A percentile compares a stretch with the other conserved stretches of the same genome.
These are phyloP conservation scores for Echiichthys vipera DNA, from an alignment of 2,797 vertebrate genomes.

Conservation along the genomic window DNA sequence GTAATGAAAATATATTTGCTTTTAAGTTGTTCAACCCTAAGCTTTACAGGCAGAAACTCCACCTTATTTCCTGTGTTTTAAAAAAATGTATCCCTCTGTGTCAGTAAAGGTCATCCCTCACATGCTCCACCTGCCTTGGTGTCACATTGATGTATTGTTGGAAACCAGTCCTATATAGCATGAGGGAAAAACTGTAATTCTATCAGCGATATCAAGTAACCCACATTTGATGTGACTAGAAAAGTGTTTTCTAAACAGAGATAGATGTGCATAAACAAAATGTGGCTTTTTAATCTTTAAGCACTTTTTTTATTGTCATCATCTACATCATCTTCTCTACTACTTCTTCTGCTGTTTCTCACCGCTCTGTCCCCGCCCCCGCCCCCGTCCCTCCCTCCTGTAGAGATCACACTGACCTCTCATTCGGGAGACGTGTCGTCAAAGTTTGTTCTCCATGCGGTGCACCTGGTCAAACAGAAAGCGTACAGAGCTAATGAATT, in stretches of 20 bases:
- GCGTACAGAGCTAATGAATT: slow-evolving; percentile 98
- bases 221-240: neutral
- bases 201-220: neutral
- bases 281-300: neutral
- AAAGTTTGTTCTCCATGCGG: slow-evolving; percentile 97
- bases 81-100: neutral
- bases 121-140: neutral
- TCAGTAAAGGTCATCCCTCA: neutral
- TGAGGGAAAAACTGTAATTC: neutral
- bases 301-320: neutral
- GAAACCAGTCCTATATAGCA: neutral
- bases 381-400: slow-evolving; percentile 19
- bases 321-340: neutral
- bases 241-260: neutral
- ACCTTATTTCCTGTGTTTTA: neutral
- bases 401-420: slow-evolving; percentile 94
- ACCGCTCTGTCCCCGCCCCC: neutral
- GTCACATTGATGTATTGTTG: neutral
- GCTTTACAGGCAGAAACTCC: no score
- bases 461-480: slow-evolving; percentile 95
- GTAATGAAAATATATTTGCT: no score
- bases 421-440: slow-evolving; percentile 94
- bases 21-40: no score
- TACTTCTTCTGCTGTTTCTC: neutral
- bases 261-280: neutral